Base-by-base conservation (phyloP, 2,888 invertebrate species). In the Leptopilina drosophilae region DNA sequence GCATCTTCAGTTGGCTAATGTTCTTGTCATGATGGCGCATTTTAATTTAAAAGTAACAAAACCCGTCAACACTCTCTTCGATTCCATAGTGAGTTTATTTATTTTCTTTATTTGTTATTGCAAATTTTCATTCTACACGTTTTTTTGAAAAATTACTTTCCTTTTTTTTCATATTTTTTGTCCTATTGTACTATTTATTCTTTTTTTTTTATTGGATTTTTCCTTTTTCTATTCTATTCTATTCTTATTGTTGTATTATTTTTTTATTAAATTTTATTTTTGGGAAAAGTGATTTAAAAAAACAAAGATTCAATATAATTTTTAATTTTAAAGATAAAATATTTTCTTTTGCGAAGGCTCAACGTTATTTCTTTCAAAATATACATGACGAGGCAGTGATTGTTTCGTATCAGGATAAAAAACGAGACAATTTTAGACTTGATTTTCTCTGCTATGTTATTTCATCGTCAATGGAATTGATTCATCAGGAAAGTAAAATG, bases 1-100 rank as follows among this genome's bases (percentile, higher is more conserved):
- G 78, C 97, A 98, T 91, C 95, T 95, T 86, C 97, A 98, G 91
- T 93, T 98, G 77, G 94, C 95, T 2, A 93, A 95, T 82, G 95
- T 96, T 1, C 93, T 98, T 78, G 95, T 96, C 85, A 96, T 97
- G 91, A 95, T 97, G 84, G 94, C 96, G 26, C 94, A 94, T 83
- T 97, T 98, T 87, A 95, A 95, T 86, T 91, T 98, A 76, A 97
- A 95, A 89, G 93, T 94, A 84, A 91, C 94, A 75, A 97, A 95
- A 90, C 97, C 95, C 9, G 93, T 95, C 82, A 95, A 94, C 81
- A 94, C 93, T 81, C 92, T 98, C 26, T 98, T 97, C 88, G 97
- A 98, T 89, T 94, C 95, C 8, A 95, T 93, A 92, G 94, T 94
- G 87, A 92, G 90, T 87, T 64, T 67, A n/a, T 2, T 64, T 46